A percentile compares a stretch with the other conserved stretches of the same genome.
Evolutionary conservation across 2,888 invertebrate species (phyloP).

Genomic region (Agrotis exclamationis): DNA sequence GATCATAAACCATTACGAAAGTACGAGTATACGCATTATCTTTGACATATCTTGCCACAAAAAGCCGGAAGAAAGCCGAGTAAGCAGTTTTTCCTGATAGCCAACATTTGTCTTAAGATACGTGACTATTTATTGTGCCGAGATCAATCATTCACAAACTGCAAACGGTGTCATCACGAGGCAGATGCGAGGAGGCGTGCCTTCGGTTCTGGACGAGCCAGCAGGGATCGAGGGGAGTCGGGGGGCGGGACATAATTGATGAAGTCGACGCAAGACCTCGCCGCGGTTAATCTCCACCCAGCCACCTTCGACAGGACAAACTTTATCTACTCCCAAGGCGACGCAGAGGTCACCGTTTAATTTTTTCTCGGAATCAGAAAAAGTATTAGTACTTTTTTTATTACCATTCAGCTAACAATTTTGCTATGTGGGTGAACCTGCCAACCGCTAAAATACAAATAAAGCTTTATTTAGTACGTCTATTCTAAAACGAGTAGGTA

Average conservation of each 20-base stretch:
- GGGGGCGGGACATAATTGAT: conserved; percentile 82
- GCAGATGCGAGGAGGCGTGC: conserved; percentile 72
- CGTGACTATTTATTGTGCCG: conserved; percentile 60
- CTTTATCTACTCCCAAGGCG: conserved; percentile 75
- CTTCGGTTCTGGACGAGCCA: conserved; percentile 66
- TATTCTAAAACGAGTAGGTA: conserved; percentile 36
- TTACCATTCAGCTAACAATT: conserved; percentile 44
- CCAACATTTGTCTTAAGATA: conserved; percentile 59
- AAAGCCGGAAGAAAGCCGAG: conserved; percentile 31
- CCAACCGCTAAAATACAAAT: conserved; percentile 14
- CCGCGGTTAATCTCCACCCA: conserved; percentile 77
- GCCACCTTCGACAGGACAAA: conserved; percentile 77
- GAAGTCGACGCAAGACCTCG: conserved; percentile 81
- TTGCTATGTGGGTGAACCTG: conserved; percentile 8
- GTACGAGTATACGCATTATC: conserved; percentile 34
- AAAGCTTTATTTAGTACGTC: conserved; percentile 44
- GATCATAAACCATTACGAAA: conserved; percentile 27
- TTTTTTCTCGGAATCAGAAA: conserved; percentile 66
- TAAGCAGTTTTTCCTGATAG: conserved; percentile 42
- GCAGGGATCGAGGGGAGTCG: conserved; percentile 56
- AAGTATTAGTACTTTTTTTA: conserved; percentile 61
- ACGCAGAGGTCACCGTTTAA: conserved; percentile 68
- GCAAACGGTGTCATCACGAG: conserved; percentile 64
- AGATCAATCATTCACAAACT: conserved; percentile 72
- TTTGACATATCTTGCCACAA: conserved; percentile 30